Percentiles rank a stretch among this genome's conserved stretches.
phyloP scores from a whole-genome alignment of 2,797 vertebrate species.

The Spondyliosoma cantharus region DNA sequence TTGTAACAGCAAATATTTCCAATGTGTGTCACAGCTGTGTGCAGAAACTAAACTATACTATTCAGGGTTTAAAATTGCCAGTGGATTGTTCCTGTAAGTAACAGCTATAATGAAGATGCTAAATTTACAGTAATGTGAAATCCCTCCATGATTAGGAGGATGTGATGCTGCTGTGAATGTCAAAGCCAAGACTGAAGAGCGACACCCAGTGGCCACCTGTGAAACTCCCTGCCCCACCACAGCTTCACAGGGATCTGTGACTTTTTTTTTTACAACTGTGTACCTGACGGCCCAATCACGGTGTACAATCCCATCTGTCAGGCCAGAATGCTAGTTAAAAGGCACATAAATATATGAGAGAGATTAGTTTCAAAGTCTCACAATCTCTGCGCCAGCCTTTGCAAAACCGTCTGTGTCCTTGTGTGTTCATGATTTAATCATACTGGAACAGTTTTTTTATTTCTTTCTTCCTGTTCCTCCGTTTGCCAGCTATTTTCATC shows the following conservation, averaged over 20 bases:
- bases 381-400: conserved; percentile 36
- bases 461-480: conserved; percentile 54
- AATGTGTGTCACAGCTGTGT: conserved; percentile 2
- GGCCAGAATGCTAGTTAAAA: conserved; percentile 47
- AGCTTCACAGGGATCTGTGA: conserved; percentile 23
- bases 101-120: conserved; percentile 17
- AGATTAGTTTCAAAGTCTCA: conserved; percentile 52
- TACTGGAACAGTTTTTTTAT: conserved; percentile 45
- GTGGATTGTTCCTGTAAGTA: conserved; percentile 20
- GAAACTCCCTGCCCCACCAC: conserved; percentile 5
- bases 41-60: conserved; percentile 13
- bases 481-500: conserved; percentile 78
- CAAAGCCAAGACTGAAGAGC: conserved; percentile 54
- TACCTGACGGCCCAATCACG: conserved; percentile 16
- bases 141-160: conserved; percentile 4
- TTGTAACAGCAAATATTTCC: too few relatives aligned
- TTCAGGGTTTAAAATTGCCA: conserved; percentile 14
- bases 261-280: conserved; percentile 20
- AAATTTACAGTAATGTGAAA: conserved; percentile 32
- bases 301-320: conserved; percentile 46
- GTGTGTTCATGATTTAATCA: conserved; percentile 67
- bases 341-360: conserved; percentile 52
- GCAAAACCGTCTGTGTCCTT: conserved; percentile 45
- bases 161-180: conserved; percentile 3
- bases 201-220: conserved; percentile 62